Evolutionary conservation across 2,113 vertebrate species (phyloP).

Genomic region (Aptenodytes patagonicus): DNA sequence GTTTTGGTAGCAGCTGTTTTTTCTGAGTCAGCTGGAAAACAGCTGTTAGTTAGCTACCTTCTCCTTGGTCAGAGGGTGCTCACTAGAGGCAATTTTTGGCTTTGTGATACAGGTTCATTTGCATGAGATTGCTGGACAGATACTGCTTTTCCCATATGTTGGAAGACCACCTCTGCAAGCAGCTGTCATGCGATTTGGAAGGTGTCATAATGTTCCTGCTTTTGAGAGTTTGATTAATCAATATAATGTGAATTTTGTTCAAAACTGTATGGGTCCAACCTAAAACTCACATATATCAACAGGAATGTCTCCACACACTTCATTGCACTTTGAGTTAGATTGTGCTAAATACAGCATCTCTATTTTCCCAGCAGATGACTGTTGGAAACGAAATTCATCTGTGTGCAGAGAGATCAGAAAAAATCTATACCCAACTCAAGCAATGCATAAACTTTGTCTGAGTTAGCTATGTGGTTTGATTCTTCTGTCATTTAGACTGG

Average conservation of each 20-base stretch:
- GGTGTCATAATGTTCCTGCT: neutral
- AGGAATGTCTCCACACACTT: neutral
- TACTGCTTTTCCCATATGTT: neutral
- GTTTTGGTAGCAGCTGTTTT: conserved; percentile 38
- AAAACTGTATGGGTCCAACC: neutral
- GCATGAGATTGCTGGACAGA: neutral
- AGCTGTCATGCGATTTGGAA: neutral
- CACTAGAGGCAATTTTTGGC: neutral
- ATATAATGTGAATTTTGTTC: conserved; percentile 28
- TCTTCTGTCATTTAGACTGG: neutral
- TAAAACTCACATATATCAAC: neutral
- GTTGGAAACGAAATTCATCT: conserved; percentile 4
- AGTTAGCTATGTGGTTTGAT: neutral
- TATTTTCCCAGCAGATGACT: neutral
- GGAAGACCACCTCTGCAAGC: conserved; percentile 2
- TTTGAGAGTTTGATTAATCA: conserved; percentile 16
- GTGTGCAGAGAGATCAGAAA: neutral
- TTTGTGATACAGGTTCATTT: neutral
- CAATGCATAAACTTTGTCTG: neutral
- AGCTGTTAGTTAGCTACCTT: conserved; percentile 9
- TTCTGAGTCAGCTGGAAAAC: conserved; percentile 54
- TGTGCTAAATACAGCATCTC: neutral
- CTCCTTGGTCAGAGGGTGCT: neutral
- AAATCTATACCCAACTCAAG: neutral
- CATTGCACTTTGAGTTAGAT: neutral